Evolutionary conservation across 2,797 vertebrate species (phyloP).

Genomic region (Myiotriccus ornatus): DNA sequence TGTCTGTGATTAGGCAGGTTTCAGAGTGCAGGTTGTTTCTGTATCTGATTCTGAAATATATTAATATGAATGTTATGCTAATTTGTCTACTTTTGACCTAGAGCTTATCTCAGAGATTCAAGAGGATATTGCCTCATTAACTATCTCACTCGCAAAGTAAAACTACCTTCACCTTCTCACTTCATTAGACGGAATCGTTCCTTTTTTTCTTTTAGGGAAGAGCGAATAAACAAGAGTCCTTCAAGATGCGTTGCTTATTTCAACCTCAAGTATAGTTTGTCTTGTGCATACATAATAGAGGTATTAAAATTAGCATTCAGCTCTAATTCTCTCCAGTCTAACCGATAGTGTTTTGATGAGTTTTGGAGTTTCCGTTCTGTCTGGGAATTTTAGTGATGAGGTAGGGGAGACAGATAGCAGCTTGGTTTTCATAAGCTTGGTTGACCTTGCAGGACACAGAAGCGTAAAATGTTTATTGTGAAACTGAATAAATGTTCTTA

Average conservation of each 20-base stretch:
- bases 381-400: conserved; percentile 55
- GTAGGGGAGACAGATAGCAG: conserved; percentile 23
- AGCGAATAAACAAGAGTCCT: conserved; percentile 60
- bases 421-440: conserved; percentile 42
- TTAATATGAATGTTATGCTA: conserved; percentile 84
- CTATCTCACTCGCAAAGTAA: conserved; percentile 53
- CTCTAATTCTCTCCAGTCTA: conserved; percentile 31
- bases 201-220: conserved; percentile 22
- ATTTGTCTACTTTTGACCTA: conserved; percentile 79
- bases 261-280: conserved; percentile 28
- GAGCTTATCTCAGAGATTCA: conserved; percentile 76
- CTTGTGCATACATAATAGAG: conserved; percentile 19
- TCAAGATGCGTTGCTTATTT: conserved; percentile 43
- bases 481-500: conserved; percentile 18
- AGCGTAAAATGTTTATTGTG: conserved; percentile 25
- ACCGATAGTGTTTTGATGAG: conserved; percentile 47
- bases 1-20: conserved; percentile 86
- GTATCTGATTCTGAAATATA: conserved; percentile 77
- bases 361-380: conserved; percentile 55
- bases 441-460: conserved; percentile 50
- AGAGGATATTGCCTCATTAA: conserved; percentile 75
- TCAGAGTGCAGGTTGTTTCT: conserved; percentile 74
- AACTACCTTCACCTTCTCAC: conserved; percentile 68
- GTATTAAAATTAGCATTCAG: conserved; percentile 56
- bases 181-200: conserved; percentile 66